Percentiles rank a stretch among this genome's conserved stretches.
Conservation (phyloP, 2,888 invertebrate species). For the Syrphus vitripennis region DNA sequence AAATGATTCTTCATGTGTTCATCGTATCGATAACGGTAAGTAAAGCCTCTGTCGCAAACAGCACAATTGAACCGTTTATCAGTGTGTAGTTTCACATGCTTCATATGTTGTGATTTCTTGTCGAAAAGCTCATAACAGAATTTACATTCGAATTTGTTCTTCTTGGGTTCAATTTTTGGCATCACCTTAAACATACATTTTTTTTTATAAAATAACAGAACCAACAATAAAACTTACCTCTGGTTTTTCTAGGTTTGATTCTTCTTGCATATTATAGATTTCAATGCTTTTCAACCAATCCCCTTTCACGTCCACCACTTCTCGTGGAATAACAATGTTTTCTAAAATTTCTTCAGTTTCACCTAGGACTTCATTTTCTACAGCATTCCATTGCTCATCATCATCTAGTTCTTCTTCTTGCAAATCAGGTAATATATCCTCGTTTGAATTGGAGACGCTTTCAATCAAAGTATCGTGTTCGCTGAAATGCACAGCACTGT, state of each 20-base stretch:
- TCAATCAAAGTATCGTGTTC: slow-evolving; percentile 5
- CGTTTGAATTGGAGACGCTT: neutral
- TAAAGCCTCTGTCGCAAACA: slow-evolving; percentile 72
- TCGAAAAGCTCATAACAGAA: slow-evolving; percentile 5
- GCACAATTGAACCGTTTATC: slow-evolving; percentile 61
- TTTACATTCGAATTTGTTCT: neutral
- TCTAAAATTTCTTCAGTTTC: slow-evolving; percentile 1
- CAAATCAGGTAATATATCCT: neutral
- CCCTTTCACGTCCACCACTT: too few species aligned
- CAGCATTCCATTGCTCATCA: neutral
- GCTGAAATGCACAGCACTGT: neutral
- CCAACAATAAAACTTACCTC: neutral
- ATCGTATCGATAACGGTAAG: slow-evolving; percentile 59
- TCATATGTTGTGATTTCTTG: slow-evolving; percentile 42
- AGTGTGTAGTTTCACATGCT: slow-evolving; percentile 72
- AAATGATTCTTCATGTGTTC: slow-evolving; percentile 71
- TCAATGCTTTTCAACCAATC: neutral
- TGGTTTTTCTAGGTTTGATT: neutral
- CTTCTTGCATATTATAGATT: neutral
- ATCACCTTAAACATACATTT: slow-evolving; percentile 36
- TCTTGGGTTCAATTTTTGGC: slow-evolving; percentile 7
- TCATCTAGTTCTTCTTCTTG: neutral
- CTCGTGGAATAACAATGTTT: neutral
- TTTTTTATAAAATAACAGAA: neutral
- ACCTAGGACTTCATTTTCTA: neutral